phyloP scores from a whole-genome alignment of 1,140 invertebrate species.

The Drosophila orosa region DNA sequence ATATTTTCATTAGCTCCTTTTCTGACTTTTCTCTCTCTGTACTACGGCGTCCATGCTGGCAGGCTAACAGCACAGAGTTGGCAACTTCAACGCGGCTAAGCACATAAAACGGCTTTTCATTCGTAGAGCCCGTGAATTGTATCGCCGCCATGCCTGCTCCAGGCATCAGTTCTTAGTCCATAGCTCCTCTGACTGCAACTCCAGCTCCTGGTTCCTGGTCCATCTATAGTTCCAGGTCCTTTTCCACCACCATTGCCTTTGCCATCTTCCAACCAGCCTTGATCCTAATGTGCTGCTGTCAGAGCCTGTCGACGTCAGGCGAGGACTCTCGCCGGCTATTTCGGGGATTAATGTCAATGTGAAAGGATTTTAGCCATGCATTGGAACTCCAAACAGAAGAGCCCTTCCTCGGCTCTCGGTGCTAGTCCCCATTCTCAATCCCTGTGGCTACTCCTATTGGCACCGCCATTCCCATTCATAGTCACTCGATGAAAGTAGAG shows the following conservation, averaged over 20 bases:
- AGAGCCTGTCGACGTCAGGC: conserved; percentile 68
- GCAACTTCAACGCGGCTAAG: conserved; percentile 33
- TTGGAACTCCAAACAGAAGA: conserved; percentile 26
- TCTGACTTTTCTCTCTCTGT: not conserved
- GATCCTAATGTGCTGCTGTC: conserved; percentile 80
- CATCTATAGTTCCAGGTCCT: not conserved
- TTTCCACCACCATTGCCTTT: conserved; percentile 9
- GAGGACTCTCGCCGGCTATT: conserved; percentile 66
- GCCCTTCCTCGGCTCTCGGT: not conserved
- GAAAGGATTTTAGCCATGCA: conserved; percentile 64
- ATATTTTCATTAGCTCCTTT: not conserved
- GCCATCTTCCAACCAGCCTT: conserved; percentile 46
- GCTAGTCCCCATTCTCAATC: not conserved
- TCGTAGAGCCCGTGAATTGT: conserved; percentile 17
- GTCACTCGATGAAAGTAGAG: not conserved
- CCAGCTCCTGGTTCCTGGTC: conserved; percentile 19
- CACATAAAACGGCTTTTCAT: conserved; percentile 53
- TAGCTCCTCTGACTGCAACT: conserved; percentile 9
- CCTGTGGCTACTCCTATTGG: not conserved
- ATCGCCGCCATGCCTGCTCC: conserved; percentile 7
- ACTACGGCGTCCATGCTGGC: not conserved
- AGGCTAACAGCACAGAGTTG: conserved; percentile 17
- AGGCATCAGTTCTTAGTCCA: conserved; percentile 4
- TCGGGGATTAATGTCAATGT: conserved; percentile 82
- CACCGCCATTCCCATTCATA: conserved; percentile 5